Conservation (phyloP, 1,140 invertebrate species). For the Steinernema feltiae region DNA sequence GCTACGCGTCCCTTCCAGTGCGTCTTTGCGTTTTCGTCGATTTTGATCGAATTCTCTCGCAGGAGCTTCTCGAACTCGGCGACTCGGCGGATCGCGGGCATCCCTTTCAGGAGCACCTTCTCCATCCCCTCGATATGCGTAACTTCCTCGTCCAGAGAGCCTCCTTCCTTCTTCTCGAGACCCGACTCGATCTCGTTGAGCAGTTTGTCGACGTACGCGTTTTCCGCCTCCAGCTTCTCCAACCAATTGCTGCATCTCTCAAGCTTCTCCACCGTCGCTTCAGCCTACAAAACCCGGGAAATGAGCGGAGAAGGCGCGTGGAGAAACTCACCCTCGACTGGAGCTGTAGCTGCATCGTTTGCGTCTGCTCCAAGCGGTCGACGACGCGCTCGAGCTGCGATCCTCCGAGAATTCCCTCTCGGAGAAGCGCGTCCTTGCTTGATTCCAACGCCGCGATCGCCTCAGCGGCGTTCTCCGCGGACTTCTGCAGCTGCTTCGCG, state of each 20-base stretch:
- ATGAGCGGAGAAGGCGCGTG: neutral
- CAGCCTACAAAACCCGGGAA: conserved; percentile 31
- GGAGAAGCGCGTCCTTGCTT: conserved; percentile 40
- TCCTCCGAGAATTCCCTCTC: conserved; percentile 45
- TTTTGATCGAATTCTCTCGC: conserved; percentile 37
- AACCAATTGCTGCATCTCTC: conserved; percentile 39
- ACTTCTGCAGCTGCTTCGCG: conserved; percentile 30
- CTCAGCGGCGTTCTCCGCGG: conserved; percentile 29
- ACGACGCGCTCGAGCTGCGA: conserved; percentile 30
- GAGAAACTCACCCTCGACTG: conserved; percentile 24
- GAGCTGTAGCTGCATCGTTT: conserved; percentile 28
- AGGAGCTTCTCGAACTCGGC: conserved; percentile 37
- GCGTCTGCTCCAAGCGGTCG: conserved; percentile 19
- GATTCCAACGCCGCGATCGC: conserved; percentile 40
- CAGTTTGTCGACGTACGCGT: conserved; percentile 28
- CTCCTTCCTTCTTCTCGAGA: conserved; percentile 6
- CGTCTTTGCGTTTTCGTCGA: conserved; percentile 24
- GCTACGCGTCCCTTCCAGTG: neutral
- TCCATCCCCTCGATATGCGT: conserved; percentile 25
- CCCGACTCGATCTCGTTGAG: conserved; percentile 27
- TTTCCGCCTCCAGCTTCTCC: conserved; percentile 38
- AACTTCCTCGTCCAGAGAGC: conserved; percentile 1
- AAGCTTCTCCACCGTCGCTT: conserved; percentile 22
- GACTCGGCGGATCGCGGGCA: conserved; percentile 33
- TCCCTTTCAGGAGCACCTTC: conserved; percentile 22